Evolutionary conservation across 2,113 vertebrate species (phyloP).

Genomic region (Regulus satrapa): DNA sequence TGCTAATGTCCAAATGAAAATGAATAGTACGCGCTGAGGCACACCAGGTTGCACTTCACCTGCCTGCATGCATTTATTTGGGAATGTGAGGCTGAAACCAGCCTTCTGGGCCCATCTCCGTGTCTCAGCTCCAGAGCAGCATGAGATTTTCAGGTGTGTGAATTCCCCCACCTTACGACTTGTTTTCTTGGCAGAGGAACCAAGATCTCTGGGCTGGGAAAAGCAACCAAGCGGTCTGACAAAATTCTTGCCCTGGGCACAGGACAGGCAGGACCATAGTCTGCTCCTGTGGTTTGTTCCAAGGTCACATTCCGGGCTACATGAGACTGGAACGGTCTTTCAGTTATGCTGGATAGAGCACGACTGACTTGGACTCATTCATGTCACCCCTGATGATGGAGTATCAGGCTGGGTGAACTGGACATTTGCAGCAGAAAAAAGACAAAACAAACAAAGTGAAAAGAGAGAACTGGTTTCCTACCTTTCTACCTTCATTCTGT

Average conservation of each 20-base stretch:
- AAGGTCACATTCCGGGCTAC: neutral
- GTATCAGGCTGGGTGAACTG: neutral
- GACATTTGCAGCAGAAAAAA: neutral
- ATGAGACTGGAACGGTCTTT: neutral
- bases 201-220: neutral
- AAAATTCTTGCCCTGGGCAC: neutral
- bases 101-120: neutral
- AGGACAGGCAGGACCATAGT: neutral
- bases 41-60: neutral
- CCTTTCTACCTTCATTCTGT: neutral
- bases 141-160: neutral
- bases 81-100: neutral
- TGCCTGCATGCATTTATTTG: neutral
- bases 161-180: neutral
- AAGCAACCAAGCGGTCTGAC: neutral
- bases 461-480: neutral
- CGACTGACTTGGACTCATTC: neutral
- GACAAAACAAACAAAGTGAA: neutral
- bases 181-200: neutral
- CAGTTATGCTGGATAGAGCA: neutral
- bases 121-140: neutral
- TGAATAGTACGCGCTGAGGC: neutral
- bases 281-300: neutral
- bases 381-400: neutral
- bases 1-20: constrained; percentile 24